These are phyloP conservation scores for Achroia grisella DNA, from an alignment of 1,140 invertebrate species.

Conservation along the genomic window DNA sequence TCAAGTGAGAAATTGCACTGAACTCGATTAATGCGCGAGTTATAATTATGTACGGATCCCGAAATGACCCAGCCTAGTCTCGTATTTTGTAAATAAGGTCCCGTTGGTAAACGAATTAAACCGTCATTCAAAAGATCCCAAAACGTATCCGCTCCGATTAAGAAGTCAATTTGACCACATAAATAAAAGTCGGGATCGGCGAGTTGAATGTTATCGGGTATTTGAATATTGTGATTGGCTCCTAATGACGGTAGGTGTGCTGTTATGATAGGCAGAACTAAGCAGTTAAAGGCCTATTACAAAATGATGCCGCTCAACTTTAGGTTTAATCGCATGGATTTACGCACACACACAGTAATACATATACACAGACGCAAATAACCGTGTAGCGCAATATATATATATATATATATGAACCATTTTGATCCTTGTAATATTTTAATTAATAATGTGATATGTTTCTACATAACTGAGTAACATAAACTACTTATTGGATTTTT, in stretches of 20 bases:
- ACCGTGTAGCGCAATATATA: conserved; percentile 5
- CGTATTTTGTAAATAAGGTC: conserved; percentile 15
- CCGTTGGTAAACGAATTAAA: conserved; percentile 10
- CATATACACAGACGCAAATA: too few species aligned
- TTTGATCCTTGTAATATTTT: too few species aligned
- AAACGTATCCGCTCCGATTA: conserved; percentile 19
- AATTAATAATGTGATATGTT: too few species aligned
- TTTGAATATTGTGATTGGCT: background rate
- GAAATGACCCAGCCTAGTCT: conserved; percentile 18
- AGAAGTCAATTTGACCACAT: conserved; percentile 12
- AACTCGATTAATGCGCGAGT: background rate
- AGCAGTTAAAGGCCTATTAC: conserved; percentile 12
- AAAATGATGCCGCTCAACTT: too few species aligned
- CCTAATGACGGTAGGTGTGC: conserved; percentile 1
- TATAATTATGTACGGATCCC: conserved; percentile 4
- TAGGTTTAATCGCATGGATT: too few species aligned
- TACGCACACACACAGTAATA: too few species aligned
- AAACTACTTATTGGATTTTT: too few species aligned
- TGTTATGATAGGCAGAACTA: conserved; percentile 13
- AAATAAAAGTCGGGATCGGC: conserved; percentile 11
- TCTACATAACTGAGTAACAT: too few species aligned
- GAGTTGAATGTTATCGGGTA: conserved; percentile 5
- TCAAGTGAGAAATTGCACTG: conserved; percentile 4
- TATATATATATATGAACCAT: too few species aligned
- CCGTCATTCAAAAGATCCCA: conserved; percentile 15